Percentiles rank a stretch among this genome's conserved stretches.
phyloP scores from a whole-genome alignment of 2,113 vertebrate genomes.

The Seriola aureovittata region DNA sequence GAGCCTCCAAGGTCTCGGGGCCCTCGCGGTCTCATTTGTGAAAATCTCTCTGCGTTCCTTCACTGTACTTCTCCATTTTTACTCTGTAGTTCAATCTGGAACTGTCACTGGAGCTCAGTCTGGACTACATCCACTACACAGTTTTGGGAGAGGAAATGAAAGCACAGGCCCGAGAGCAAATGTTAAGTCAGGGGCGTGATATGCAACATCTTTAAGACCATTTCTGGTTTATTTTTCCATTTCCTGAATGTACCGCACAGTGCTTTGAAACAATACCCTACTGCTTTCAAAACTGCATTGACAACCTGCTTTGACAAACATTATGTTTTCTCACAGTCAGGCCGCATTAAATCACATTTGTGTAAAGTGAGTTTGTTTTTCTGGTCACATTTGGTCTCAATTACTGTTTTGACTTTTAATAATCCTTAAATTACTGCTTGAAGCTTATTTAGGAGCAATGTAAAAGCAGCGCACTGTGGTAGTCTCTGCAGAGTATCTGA shows the following conservation, averaged over 20 bases:
- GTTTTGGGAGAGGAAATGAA: slow-evolving; percentile 46
- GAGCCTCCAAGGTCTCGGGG: slow-evolving; percentile 52
- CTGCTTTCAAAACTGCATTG: background rate
- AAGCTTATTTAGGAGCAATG: slow-evolving; percentile 16
- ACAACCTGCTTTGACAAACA: background rate
- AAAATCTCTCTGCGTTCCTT: slow-evolving; percentile 42
- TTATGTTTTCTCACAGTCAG: background rate
- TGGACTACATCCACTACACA: slow-evolving; percentile 18
- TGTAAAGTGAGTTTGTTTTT: background rate
- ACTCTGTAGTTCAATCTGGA: slow-evolving; percentile 24
- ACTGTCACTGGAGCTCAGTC: slow-evolving; percentile 11
- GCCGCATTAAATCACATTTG: background rate
- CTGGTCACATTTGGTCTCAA: background rate
- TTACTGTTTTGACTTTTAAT: background rate
- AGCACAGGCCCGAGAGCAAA: background rate
- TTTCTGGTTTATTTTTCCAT: background rate
- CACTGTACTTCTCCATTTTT: slow-evolving; percentile 52
- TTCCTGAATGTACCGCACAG: background rate
- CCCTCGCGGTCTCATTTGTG: slow-evolving; percentile 36
- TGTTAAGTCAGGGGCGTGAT: background rate
- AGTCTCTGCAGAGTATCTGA: slow-evolving; percentile 9
- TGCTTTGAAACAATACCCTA: background rate
- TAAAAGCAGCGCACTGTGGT: background rate
- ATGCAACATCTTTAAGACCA: background rate
- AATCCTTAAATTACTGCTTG: background rate